Evolutionary conservation across 2,113 vertebrate species (phyloP), one percentile per base, ranked within the genome.

Genomic region (Protobothrops flavoviridis): DNA sequence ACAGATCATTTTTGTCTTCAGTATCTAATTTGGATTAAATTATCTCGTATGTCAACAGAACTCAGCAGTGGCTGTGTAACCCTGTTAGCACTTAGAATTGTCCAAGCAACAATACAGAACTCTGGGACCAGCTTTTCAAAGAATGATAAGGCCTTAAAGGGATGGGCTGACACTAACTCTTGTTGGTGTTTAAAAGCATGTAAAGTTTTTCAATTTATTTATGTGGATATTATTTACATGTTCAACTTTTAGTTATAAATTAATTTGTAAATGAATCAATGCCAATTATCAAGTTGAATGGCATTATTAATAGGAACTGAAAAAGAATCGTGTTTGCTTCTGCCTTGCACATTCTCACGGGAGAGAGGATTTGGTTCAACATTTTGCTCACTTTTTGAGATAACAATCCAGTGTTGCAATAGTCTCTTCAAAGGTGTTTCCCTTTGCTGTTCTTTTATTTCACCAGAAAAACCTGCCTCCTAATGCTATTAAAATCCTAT

Each of bases 1-100:
- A 39, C 50, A 81, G 33, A 50, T 89, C 69, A 29, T 74, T 94
- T 93, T 92, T 95, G 92, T 39, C 59, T 95, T 91, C 52, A 74
- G 64, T 91, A 90, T 95, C 90, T 91, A 90, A 87, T 94, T 94
- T 52, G 95, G 95, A 94, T 94, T 91, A 93, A 59, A 88, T n/a
- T 91, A 43, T 81, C 91, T 94, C 20, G 92, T 87, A 93, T 90
- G 61, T 91, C 95, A 95, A 92, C 88, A 86, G 85, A 86, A 90
- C 87, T 93, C 57, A 93, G 81, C 94, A 91, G 52, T 26, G 3
- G 26, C n/a, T 95, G 90, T 48, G 52, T 95, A 87, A 61, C 95
- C 88, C 39, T 90, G 17, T 89, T 39, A 55, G 57, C 39, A 93
- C 87, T 69, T 94, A 50, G 69, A n/a, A 24, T 74, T 94, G 93